Base-by-base conservation (phyloP, 2,113 vertebrate genomes). In the Lucifuga dentata region DNA sequence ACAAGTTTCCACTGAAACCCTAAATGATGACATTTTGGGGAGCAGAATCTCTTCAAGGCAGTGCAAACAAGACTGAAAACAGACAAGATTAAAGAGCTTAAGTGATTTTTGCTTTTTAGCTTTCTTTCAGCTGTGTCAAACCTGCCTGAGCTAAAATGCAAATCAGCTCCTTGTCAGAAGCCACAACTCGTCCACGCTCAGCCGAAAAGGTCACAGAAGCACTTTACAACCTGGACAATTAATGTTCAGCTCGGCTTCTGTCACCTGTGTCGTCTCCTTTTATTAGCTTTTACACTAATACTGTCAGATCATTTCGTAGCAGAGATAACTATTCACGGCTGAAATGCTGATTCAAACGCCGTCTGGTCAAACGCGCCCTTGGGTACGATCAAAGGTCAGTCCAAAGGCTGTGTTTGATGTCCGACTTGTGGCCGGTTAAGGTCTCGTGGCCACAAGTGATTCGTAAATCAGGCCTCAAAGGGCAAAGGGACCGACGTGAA, bases 351-450 rank as follows among this genome's bases (percentile, higher is more conserved):
- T 83, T 68, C 50, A 66, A 12, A 44, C 71, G 38, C 48, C 33
- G 33, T 73, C 66, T 52, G 80, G 41, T 67, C 68, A 51, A 65
- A 64, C 16, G 21, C 20, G 60, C 65, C 81, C 83, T 26, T 4
- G 3, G 56, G 73, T 69, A 38, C 4, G 41, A 83, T 78, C 80
- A 90, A 90, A 90, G 87, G 89, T 89, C 87, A 87, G 19, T 56
- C 21, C 56, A 60, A 82, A 71, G 73, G 68, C 71, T 60, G 76
- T 82, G 80, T 83, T 80, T 86, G 83, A 89, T 76, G 78, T 83
- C 70, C 55, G 12, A 44, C 72, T 11, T 52, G 65, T 10, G 24
- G 62, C 19, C 33, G 2, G 73, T 67, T 80, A 78, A 77, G 76
- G 76, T 85, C 86, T 53, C 15, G 9, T 3, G 56, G 80, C 66